Base-by-base conservation (phyloP, 1,140 invertebrate species). In the Stenopsyche tienmushanensis region DNA sequence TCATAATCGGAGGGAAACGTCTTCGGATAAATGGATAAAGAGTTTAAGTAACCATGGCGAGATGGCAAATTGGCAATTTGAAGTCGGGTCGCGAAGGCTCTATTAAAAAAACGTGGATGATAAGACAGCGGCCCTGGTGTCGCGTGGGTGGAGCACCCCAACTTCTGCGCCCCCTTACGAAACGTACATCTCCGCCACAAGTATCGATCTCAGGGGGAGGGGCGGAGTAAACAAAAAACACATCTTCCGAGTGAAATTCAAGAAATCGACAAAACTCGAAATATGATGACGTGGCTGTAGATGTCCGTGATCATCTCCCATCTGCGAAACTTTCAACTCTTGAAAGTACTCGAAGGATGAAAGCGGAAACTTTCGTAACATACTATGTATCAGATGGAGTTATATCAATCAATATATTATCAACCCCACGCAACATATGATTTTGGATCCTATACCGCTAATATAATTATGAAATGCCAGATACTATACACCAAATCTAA, bases 11-110 rank as follows among this genome's bases (percentile, higher is more conserved):
- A n/a, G 21, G 9, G 20, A 42, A 57, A 41, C 29, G 13, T 34
- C 18, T 7, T n/a, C 50, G 50, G 18, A 39, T 41, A 57, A 57
- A 42, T 29, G 26, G 54, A 34, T 57, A 57, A 57, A 57, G 54
- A 39, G 54, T 42, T 57, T 57, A 57, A 57, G 34, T 39, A 57
- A 57, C 54, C 54, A 29, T 34, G 26, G 54, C 15, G 24, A 29
- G 54, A 57, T 39, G 54, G 54, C 54, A 57, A 57, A 57, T 57
- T 57, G 54, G 54, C 54, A 57, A 57, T 57, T 57, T 57, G 54
- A 29, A 57, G 15, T 42, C 39, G 39, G 26, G 50, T 23, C 8
- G 10, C n/a, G 1, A 5, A 25, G 7, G 18, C 5, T 39, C 29
- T 55, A 41, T 57, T 57, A 42, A 55, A 57, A 57, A 42, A 57